Percentiles rank a stretch among this genome's conserved stretches.
These are phyloP conservation scores for Protaetia brevitarsis DNA, from an alignment of 1,140 invertebrate species.

Conservation along the genomic window DNA sequence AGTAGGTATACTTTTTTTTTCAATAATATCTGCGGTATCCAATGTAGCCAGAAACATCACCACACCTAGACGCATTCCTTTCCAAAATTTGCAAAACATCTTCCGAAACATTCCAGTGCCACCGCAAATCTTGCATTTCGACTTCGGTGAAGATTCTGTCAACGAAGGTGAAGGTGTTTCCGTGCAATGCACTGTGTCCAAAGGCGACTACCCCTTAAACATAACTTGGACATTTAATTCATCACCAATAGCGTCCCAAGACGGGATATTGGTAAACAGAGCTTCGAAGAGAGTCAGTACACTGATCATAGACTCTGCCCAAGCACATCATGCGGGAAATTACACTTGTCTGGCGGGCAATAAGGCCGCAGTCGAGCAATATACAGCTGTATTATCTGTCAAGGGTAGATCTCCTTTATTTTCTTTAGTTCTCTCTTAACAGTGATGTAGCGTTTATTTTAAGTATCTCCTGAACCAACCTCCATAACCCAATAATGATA, in stretches of 20 bases:
- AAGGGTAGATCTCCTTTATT: constrained; percentile 51
- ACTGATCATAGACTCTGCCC: constrained; percentile 66
- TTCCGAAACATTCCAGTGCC: constrained; percentile 51
- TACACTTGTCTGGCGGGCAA: constrained; percentile 71
- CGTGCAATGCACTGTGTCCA: constrained; percentile 59
- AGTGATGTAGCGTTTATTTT: constrained; percentile 56
- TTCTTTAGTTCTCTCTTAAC: neutral
- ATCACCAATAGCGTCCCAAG: constrained; percentile 37
- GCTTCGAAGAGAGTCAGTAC: constrained; percentile 69
- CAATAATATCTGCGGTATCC: too few species aligned
- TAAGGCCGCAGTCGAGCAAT: constrained; percentile 54
- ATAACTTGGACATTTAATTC: constrained; percentile 58
- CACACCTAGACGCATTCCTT: too few species aligned
- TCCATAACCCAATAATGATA: too few species aligned
- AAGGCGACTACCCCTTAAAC: constrained; percentile 65
- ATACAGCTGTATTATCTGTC: constrained; percentile 55
- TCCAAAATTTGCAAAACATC: neutral
- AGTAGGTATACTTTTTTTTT: too few species aligned
- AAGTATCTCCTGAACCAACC: too few species aligned
- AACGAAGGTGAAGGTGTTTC: constrained; percentile 64
- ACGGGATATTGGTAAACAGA: constrained; percentile 61
- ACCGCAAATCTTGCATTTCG: constrained; percentile 66
- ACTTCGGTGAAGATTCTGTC: constrained; percentile 60
- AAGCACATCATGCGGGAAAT: constrained; percentile 67
- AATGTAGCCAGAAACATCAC: too few species aligned